Evolutionary conservation across 1,140 invertebrate genomes (phyloP).

Genomic region (Neodiprion lecontei): DNA sequence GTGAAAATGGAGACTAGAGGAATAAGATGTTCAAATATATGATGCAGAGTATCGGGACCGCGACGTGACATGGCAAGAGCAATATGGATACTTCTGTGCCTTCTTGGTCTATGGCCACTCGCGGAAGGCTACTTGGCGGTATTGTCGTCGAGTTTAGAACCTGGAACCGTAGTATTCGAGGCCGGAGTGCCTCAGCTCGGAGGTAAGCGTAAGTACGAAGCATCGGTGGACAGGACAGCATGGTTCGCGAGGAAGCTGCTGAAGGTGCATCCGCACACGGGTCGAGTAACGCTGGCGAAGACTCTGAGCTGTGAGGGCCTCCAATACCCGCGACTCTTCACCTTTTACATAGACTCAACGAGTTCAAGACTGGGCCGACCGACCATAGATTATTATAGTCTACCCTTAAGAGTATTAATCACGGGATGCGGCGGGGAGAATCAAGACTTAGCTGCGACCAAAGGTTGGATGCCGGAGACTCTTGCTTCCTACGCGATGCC

Average conservation of each 20-base stretch:
- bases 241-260: constrained; percentile 81
- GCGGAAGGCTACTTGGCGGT: constrained; percentile 70
- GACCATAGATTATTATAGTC: constrained; percentile 84
- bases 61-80: constrained; percentile 45
- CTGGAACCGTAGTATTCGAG: constrained; percentile 78
- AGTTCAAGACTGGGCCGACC: constrained; percentile 72
- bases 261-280: constrained; percentile 75
- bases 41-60: constrained; percentile 29
- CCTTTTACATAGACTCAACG: constrained; percentile 84
- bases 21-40: not conserved
- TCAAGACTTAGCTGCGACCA: constrained; percentile 73
- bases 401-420: constrained; percentile 79
- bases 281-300: constrained; percentile 76
- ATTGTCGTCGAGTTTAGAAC: constrained; percentile 70
- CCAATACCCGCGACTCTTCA: constrained; percentile 83
- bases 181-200: constrained; percentile 79
- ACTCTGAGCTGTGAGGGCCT: constrained; percentile 79
- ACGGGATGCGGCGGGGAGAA: constrained; percentile 76
- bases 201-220: constrained; percentile 75
- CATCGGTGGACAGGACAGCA: constrained; percentile 79
- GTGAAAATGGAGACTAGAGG: not conserved
- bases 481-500: constrained; percentile 84
- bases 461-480: constrained; percentile 84
- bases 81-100: constrained; percentile 44
- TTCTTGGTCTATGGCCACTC: constrained; percentile 37